A percentile compares a stretch with the other conserved stretches of the same genome.
Conservation (phyloP, 2,888 invertebrate genomes). For the Zygogramma bicolorata region DNA sequence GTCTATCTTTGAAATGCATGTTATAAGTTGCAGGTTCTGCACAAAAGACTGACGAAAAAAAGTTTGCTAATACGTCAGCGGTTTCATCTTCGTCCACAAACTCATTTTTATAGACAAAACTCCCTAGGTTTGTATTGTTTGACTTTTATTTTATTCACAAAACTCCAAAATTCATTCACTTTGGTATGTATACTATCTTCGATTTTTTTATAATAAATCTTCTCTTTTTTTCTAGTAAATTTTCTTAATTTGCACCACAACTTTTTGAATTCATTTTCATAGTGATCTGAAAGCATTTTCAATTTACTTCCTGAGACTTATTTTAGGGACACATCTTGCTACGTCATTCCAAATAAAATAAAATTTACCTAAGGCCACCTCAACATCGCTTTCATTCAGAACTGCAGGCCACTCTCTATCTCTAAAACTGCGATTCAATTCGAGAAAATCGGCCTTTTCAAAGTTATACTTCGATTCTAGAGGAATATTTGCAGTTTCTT, state of each 20-base stretch:
- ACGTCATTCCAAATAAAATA: neutral
- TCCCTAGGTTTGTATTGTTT: neutral
- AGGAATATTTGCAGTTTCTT: neutral
- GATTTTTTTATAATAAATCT: neutral
- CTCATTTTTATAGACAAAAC: neutral
- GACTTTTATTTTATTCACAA: neutral
- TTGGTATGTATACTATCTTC: neutral
- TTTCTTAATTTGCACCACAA: neutral
- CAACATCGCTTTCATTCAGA: constrained; percentile 7
- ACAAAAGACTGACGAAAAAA: neutral
- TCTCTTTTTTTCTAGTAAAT: neutral
- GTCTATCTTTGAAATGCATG: neutral
- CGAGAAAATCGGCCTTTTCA: neutral
- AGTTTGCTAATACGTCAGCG: neutral
- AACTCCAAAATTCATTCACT: no score
- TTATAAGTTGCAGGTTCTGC: neutral
- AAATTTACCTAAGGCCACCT: neutral
- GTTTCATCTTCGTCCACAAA: neutral
- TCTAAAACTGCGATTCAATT: neutral
- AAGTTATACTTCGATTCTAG: neutral
- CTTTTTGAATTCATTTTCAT: neutral
- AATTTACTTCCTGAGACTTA: neutral
- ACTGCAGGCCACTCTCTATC: neutral
- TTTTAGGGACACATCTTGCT: neutral
- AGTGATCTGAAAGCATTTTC: no score